phyloP scores from a whole-genome alignment of 2,797 vertebrate species.

The Potorous gilbertii region DNA sequence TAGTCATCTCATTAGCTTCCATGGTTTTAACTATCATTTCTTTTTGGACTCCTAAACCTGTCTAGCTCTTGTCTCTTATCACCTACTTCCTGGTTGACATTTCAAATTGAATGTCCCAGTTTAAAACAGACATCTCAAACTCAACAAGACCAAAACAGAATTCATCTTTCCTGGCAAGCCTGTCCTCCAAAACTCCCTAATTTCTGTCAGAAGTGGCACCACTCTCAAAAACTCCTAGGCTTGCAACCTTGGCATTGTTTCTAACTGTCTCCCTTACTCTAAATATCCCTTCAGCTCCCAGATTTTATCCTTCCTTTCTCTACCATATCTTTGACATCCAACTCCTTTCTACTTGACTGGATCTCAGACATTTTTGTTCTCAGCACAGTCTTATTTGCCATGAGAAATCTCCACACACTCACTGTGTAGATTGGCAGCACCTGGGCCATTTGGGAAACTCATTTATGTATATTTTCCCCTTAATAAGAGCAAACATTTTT shows the following conservation, averaged over 20 bases:
- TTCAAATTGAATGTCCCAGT: background rate
- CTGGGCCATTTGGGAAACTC: background rate
- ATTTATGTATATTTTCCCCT: background rate
- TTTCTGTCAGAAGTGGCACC: background rate
- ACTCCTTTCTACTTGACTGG: background rate
- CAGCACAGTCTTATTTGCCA: background rate
- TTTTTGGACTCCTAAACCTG: background rate
- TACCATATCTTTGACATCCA: background rate
- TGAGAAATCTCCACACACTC: background rate
- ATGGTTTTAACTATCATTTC: background rate
- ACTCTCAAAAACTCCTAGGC: background rate
- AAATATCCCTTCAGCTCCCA: background rate
- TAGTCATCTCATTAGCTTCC: background rate
- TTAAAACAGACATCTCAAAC: background rate
- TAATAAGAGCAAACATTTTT: background rate
- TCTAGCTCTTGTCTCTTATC: background rate
- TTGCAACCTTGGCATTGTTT: background rate
- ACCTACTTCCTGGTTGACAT: background rate
- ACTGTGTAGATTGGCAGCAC: background rate
- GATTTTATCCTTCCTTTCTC: background rate
- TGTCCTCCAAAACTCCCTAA: background rate
- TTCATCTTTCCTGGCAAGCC: background rate
- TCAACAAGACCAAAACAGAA: background rate
- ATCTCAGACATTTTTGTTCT: background rate
- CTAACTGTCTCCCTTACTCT: background rate